Conservation (phyloP, 2,797 vertebrate genomes). For the Chelidonichthys spinosus region DNA sequence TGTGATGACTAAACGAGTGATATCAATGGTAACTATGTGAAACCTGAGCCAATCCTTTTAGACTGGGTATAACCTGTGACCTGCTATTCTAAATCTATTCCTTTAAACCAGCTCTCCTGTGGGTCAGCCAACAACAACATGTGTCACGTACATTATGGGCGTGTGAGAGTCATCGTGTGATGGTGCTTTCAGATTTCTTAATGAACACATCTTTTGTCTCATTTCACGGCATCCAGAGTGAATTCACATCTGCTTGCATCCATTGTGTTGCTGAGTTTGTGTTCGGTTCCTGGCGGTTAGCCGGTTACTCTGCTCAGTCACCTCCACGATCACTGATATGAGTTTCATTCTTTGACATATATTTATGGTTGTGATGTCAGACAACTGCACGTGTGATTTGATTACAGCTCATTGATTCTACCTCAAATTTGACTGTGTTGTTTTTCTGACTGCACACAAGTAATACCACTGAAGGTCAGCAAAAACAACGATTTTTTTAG, state of each 20-base stretch:
- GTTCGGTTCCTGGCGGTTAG: too few relatives aligned
- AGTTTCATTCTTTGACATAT: background rate
- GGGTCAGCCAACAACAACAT: background rate
- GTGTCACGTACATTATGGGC: too few relatives aligned
- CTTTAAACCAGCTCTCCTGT: background rate
- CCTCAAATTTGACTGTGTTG: slow-evolving; percentile 23
- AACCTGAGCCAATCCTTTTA: background rate
- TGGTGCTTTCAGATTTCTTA: too few relatives aligned
- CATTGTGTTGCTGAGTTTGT: background rate
- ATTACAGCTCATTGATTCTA: slow-evolving; percentile 27
- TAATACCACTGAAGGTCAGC: background rate
- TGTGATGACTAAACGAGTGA: background rate
- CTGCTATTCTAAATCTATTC: background rate
- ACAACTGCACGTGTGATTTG: slow-evolving; percentile 6
- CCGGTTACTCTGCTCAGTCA: background rate
- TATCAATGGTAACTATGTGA: background rate
- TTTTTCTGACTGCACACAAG: slow-evolving; percentile 7
- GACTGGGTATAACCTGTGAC: slow-evolving; percentile 2
- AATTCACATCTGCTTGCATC: background rate
- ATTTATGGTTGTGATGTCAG: slow-evolving; percentile 16
- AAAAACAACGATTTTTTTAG: background rate
- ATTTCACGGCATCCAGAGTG: background rate
- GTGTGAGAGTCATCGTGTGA: background rate
- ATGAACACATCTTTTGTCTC: slow-evolving; percentile 1
- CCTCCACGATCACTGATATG: background rate